Evolutionary conservation across 2,888 invertebrate genomes (phyloP).

Genomic region (Morpho helenor): DNA sequence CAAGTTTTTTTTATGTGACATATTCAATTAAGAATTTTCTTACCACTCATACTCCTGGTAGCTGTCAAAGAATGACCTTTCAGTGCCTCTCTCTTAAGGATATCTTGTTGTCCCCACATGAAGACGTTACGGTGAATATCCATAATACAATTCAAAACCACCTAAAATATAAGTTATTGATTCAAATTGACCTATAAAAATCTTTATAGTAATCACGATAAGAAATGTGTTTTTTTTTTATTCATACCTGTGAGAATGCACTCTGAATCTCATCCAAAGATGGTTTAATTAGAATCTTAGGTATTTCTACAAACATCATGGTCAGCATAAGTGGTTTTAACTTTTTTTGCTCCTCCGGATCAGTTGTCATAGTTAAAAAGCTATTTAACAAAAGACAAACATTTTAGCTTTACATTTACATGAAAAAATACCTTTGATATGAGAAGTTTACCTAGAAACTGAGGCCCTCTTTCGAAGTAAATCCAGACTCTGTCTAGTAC

Average conservation of each 20-base stretch:
- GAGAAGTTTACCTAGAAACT: constrained; percentile 52
- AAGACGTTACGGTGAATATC: constrained; percentile 85
- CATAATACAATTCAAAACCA: constrained; percentile 82
- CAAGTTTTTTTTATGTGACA: no score
- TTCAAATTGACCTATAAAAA: background rate
- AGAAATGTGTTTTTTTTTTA: background rate
- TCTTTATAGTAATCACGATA: background rate
- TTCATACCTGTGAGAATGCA: constrained; percentile 80
- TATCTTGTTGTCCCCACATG: constrained; percentile 88
- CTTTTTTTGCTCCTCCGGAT: constrained; percentile 68
- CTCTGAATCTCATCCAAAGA: constrained; percentile 85
- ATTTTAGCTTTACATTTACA: no score
- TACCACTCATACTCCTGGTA: constrained; percentile 44
- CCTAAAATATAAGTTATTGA: constrained; percentile 36
- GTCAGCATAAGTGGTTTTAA: constrained; percentile 80
- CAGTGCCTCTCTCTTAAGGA: constrained; percentile 45
- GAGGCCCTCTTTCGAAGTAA: constrained; percentile 81
- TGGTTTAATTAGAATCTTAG: constrained; percentile 80
- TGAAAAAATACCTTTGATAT: constrained; percentile 14
- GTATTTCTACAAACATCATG: constrained; percentile 82
- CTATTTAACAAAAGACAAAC: constrained; percentile 33
- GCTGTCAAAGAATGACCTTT: constrained; percentile 31
- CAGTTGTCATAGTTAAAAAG: constrained; percentile 69
- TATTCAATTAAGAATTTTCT: constrained; percentile 1
- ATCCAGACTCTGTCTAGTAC: constrained; percentile 86